A percentile compares a stretch with the other conserved stretches of the same genome.
phyloP scores from a whole-genome alignment of 2,888 invertebrate species.

The Ophion ventricosus region DNA sequence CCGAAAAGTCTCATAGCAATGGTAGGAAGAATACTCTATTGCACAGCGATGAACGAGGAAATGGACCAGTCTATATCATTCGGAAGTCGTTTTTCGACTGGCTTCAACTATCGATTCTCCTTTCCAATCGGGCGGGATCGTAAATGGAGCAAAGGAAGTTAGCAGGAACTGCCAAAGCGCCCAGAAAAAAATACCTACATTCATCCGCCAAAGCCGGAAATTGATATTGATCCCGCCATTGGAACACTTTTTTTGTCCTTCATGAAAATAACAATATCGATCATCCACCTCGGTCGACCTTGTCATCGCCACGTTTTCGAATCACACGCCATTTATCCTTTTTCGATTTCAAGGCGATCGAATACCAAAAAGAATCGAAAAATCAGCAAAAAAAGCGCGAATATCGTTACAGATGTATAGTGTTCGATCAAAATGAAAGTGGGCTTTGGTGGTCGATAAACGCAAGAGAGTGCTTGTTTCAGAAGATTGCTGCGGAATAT shows the following conservation, averaged over 20 bases:
- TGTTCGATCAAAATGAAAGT: conserved; percentile 16
- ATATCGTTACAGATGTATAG: too few species aligned
- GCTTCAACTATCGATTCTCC: conserved; percentile 36
- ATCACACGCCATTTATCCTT: too few species aligned
- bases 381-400: not conserved
- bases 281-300: not conserved
- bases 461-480: conserved; percentile 24
- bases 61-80: conserved; percentile 25
- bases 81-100: conserved; percentile 47
- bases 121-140: not conserved
- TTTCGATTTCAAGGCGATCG: not conserved
- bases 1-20: conserved; percentile 21
- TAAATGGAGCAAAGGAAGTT: conserved; percentile 1
- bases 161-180: not conserved
- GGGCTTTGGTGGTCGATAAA: conserved; percentile 23
- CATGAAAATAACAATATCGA: not conserved
- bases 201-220: not conserved
- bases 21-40: conserved; percentile 37
- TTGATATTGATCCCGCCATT: not conserved
- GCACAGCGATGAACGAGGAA: conserved; percentile 23
- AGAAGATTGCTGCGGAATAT: conserved; percentile 8
- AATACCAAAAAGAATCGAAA: not conserved
- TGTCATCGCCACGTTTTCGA: too few species aligned
- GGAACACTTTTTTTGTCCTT: not conserved
- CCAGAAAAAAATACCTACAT: not conserved